Evolutionary conservation across 2,888 invertebrate species (phyloP).

Genomic region (Ypsolopha sequella): DNA sequence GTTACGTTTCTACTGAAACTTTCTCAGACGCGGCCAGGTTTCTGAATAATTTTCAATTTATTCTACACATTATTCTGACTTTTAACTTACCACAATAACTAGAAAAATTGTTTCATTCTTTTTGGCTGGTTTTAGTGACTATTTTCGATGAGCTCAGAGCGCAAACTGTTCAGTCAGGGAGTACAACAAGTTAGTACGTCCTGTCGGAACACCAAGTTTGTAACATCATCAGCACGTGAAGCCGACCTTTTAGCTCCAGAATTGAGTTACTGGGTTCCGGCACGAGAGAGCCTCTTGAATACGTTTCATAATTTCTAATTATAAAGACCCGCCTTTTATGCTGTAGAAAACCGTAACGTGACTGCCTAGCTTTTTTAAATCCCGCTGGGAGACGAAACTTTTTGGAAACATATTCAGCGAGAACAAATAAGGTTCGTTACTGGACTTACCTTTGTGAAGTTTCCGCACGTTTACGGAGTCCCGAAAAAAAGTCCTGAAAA

Average conservation of each 20-base stretch:
- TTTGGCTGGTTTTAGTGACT: too few relatives aligned
- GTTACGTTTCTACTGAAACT: background rate
- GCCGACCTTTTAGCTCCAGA: slow-evolving; percentile 6
- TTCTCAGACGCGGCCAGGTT: background rate
- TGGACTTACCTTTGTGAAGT: too few relatives aligned
- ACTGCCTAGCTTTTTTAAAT: too few relatives aligned
- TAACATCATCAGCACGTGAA: slow-evolving; percentile 10
- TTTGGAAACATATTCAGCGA: too few relatives aligned
- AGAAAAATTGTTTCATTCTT: too few relatives aligned
- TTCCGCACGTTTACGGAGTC: background rate
- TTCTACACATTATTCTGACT: slow-evolving; percentile 6
- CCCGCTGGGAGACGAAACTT: too few relatives aligned
- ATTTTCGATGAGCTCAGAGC: too few relatives aligned
- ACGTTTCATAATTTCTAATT: background rate
- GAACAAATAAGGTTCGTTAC: too few relatives aligned
- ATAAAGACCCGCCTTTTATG: background rate
- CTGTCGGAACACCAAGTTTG: slow-evolving; percentile 1
- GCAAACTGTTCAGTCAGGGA: background rate
- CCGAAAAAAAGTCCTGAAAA: background rate
- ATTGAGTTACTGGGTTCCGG: slow-evolving; percentile 5
- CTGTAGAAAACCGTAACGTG: too few relatives aligned
- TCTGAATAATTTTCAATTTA: slow-evolving; percentile 8
- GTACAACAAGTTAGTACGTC: slow-evolving; percentile 4
- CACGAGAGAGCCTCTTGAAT: background rate
- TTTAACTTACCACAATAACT: background rate